These are phyloP conservation scores for Orthosia incerta DNA, from an alignment of 2,888 invertebrate genomes.

Conservation along the genomic window DNA sequence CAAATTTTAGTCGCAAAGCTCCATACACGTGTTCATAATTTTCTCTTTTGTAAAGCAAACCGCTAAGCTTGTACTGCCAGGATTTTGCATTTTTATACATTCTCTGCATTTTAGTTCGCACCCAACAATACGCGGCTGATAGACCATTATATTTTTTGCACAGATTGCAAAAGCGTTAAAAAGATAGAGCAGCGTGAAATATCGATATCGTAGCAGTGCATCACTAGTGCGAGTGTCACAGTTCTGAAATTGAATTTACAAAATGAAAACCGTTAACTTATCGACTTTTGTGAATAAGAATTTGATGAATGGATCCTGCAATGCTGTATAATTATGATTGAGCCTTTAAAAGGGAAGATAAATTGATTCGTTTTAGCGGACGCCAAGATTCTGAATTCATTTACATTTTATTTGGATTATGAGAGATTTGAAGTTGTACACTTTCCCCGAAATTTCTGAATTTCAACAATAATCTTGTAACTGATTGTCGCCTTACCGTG, in stretches of 20 bases:
- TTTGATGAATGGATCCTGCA: constrained; percentile 84
- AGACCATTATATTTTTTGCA: constrained; percentile 45
- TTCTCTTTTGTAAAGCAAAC: constrained; percentile 37
- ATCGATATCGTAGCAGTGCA: constrained; percentile 60
- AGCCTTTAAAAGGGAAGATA: constrained; percentile 65
- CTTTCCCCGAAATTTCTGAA: constrained; percentile 20
- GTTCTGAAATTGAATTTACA: constrained; percentile 84
- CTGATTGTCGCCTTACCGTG: constrained; percentile 11
- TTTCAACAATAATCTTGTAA: constrained; percentile 32
- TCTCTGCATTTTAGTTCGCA: constrained; percentile 36
- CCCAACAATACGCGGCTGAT: constrained; percentile 45
- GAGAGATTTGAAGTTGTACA: constrained; percentile 34
- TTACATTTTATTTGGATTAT: constrained; percentile 57
- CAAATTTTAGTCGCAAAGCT: constrained; percentile 40
- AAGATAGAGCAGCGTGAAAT: constrained; percentile 48
- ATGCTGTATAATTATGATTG: constrained; percentile 73
- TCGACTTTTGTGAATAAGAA: constrained; percentile 85
- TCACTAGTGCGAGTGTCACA: constrained; percentile 76
- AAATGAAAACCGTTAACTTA: constrained; percentile 86
- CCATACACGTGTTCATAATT: constrained; percentile 44
- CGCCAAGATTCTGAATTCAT: constrained; percentile 58
- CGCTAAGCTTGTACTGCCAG: constrained; percentile 26
- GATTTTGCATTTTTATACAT: constrained; percentile 49
- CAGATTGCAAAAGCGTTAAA: constrained; percentile 57
- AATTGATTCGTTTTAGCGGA: constrained; percentile 60